Percentiles rank a stretch among this genome's conserved stretches.
Conservation (phyloP, 35 echinoderm and acorn worm genomes). For the Patiria miniata region DNA sequence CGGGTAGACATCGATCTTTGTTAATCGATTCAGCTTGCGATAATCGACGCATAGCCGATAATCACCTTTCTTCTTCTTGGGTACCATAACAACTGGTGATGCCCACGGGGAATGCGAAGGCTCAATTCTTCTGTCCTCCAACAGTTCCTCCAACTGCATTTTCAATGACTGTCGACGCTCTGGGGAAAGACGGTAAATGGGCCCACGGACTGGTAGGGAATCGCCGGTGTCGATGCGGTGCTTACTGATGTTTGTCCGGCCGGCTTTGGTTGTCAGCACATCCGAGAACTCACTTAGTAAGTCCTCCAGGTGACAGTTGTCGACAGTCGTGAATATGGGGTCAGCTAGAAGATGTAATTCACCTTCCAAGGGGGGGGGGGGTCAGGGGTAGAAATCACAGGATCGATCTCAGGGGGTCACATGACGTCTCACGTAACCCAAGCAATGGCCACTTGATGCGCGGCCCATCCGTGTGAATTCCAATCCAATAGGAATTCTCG, state of each 20-base stretch:
- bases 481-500: conserved; percentile 23
- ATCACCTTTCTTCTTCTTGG: conserved; percentile 31
- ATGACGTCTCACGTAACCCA: conserved; percentile 11
- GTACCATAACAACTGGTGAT: conserved; percentile 60
- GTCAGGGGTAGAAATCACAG: too few relatives aligned
- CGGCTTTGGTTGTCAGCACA: conserved; percentile 26
- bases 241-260: conserved; percentile 39
- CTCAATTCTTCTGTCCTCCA: conserved; percentile 50
- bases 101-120: conserved; percentile 47
- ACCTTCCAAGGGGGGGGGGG: too few relatives aligned
- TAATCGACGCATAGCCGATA: conserved; percentile 62
- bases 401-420: not conserved
- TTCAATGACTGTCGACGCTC: conserved; percentile 23
- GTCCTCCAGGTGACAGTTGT: conserved; percentile 6
- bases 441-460: conserved; percentile 39
- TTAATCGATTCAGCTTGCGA: conserved; percentile 38
- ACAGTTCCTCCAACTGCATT: conserved; percentile 46
- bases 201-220: conserved; percentile 10
- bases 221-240: conserved; percentile 45
- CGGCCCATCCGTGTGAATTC: not conserved
- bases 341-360: not conserved
- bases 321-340: not conserved
- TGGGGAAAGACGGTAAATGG: conserved; percentile 25
- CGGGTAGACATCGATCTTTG: conserved; percentile 60
- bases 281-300: conserved; percentile 27